A percentile compares a stretch with the other conserved stretches of the same genome.
phyloP scores from a whole-genome alignment of 2,797 vertebrate genomes.

The Crossoptilon crossoptilon region DNA sequence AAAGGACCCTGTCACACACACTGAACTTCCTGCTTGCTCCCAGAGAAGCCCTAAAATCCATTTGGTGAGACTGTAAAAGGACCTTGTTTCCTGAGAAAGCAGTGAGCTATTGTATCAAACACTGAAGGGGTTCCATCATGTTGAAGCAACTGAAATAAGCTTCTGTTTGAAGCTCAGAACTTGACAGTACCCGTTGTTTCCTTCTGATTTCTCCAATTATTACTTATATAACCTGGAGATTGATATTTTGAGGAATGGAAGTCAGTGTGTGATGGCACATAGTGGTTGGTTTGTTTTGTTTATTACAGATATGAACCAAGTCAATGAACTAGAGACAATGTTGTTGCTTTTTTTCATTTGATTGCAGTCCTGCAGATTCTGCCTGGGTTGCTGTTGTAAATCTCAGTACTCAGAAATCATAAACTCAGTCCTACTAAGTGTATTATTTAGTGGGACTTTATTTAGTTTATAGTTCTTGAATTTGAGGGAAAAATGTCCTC shows the following conservation, averaged over 20 bases:
- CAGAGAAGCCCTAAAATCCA: not conserved
- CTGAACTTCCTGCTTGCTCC: fast-evolving
- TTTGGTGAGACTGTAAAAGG: not conserved
- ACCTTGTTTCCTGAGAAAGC: not conserved
- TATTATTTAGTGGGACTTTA: not conserved
- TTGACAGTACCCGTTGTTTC: not conserved
- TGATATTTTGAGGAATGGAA: not conserved
- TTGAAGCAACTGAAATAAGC: not conserved
- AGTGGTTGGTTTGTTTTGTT: not conserved
- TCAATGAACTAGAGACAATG: too few species aligned
- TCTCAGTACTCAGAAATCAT: not conserved
- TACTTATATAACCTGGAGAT: not conserved
- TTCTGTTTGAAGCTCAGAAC: not conserved
- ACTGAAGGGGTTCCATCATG: not conserved
- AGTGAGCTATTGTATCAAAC: not conserved
- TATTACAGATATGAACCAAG: too few species aligned
- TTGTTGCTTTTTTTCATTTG: not conserved
- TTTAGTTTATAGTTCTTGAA: not conserved
- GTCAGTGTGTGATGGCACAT: not conserved
- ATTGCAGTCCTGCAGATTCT: not conserved
- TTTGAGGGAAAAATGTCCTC: not conserved
- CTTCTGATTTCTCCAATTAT: not conserved
- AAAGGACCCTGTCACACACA: not conserved
- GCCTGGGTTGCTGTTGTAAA: not conserved
- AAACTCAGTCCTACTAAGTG: not conserved